These are phyloP conservation scores for Hirtodrosophila alboralis DNA, from an alignment of 2,888 invertebrate genomes.

Conservation along the genomic window DNA sequence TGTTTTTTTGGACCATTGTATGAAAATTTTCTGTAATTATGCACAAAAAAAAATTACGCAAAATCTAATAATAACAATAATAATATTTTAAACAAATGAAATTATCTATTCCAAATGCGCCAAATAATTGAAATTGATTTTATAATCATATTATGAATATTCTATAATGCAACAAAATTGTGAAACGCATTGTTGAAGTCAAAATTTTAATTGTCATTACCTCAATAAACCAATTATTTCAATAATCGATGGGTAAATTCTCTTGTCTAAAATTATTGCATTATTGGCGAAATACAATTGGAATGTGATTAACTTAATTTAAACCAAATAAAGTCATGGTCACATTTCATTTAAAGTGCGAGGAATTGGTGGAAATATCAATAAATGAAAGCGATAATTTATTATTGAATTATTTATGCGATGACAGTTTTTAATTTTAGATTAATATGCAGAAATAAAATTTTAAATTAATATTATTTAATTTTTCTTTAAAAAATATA, in stretches of 20 bases:
- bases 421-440: too few relatives aligned
- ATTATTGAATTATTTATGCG: background rate
- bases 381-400: background rate
- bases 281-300: constrained; percentile 10
- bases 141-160: constrained; percentile 51
- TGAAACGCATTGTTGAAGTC: constrained; percentile 2
- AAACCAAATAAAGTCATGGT: constrained; percentile 15
- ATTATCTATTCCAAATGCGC: constrained; percentile 22
- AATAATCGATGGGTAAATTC: constrained; percentile 9
- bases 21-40: constrained; percentile 5
- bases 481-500: too few relatives aligned
- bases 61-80: constrained; percentile 9
- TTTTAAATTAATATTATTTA: too few relatives aligned
- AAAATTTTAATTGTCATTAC: constrained; percentile 11
- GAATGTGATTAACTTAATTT: constrained; percentile 31
- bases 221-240: constrained; percentile 15
- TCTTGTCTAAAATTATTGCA: constrained; percentile 18
- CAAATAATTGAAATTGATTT: constrained; percentile 45
- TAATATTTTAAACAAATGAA: constrained; percentile 34
- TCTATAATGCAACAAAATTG: constrained; percentile 5
- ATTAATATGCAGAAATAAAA: background rate
- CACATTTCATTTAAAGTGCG: background rate
- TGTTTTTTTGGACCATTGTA: background rate
- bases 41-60: background rate
- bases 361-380: constrained; percentile 5